Base-by-base conservation (phyloP, 2,888 invertebrate genomes). In the Dilophus febrilis region DNA sequence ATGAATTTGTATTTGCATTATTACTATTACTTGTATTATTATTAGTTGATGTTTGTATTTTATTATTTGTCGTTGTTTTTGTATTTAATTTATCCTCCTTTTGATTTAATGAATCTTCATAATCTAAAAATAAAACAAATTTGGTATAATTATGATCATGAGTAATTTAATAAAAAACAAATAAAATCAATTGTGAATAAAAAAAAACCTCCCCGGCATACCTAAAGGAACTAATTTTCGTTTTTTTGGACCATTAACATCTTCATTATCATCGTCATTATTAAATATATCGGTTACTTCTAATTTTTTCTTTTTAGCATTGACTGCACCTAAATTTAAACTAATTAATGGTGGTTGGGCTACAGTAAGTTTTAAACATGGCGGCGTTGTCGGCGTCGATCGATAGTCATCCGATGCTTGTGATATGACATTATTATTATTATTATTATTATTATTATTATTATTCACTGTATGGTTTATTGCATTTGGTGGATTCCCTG, bases 211-310 rank as follows among this genome's bases (percentile, higher is more conserved):
- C n/a, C n/a, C n/a, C n/a, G n/a, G n/a, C n/a, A n/a, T 56, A 78
- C 78, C 79, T 54, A 81, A 64, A 49, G 81, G 81, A 56, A 82
- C 78, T 50, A 86, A 65, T 67, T 84, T 85, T 48, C 85, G 69
- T 62, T 80, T 82, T 57, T 80, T 82, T 40, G 61, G 53, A 49
- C 55, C 58, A 44, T 51, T 65, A 35, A 60, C 53, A 43, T 64
- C 66, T 41, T 77, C 77, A 45, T 70, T 71, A 48, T 81, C 81
- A 49, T 86, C 86, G 49, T 86, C 86, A 43, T 79, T 81, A 61
- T 84, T 86, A 56, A 88, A 88, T 4, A 87, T 85, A 53, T 84
- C 84, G 47, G 81, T 77, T 1, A 87, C 75, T 47, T 82, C 82
- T 44, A 83, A 67, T 57, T 81, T 84, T 61, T 80, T 83, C 52